Base-by-base conservation (phyloP, 2,113 vertebrate species). In the Entomyzon cyanotis region DNA sequence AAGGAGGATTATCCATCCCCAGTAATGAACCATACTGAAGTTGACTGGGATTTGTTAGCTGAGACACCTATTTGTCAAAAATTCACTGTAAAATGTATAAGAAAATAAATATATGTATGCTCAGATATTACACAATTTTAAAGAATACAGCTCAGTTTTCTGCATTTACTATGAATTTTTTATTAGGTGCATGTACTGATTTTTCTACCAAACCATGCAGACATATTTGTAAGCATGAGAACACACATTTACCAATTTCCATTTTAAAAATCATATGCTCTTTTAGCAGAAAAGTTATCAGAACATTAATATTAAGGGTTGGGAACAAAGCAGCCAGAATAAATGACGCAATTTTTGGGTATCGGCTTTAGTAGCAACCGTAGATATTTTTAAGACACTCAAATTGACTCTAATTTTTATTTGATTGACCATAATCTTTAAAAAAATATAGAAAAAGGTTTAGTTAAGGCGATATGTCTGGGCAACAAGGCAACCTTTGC, bases 11-110 rank as follows among this genome's bases (percentile, higher is more conserved):
- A 39, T 73, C 31, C 80, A 91, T 91, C 94, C 56, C 53, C 50
- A 70, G 65, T 78, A 97, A 97, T 90, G 49, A 97, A 80, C 67
- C 46, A 73, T 86, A 75, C 42, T 86, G 67, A 93, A 95, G 71
- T 33, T 94, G 37, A 81, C 41, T 77, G 53, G 28, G 10, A 92
- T 88, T 89, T 97, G 71, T 95, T 90, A 87, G 37, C 75, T 35
- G 68, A 96, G 31, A 37, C 42, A 95, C 35, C 84, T 95, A 84
- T 52, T 87, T 68, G 13, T n/a, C 37, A 97, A 97, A 96, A 73
- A 70, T 27, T 18, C 68, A 69, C 58, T 83, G 65, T 70, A 84
- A 84, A 97, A 91, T 84, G 9, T 60, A 67, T 82, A 84, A 59
- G 73, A 91, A 78, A 96, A 69, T 37, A 84, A 87, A 93, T 80